phyloP scores from a whole-genome alignment of 1,140 invertebrate species.

The Mycetomoellerius zeteki region DNA sequence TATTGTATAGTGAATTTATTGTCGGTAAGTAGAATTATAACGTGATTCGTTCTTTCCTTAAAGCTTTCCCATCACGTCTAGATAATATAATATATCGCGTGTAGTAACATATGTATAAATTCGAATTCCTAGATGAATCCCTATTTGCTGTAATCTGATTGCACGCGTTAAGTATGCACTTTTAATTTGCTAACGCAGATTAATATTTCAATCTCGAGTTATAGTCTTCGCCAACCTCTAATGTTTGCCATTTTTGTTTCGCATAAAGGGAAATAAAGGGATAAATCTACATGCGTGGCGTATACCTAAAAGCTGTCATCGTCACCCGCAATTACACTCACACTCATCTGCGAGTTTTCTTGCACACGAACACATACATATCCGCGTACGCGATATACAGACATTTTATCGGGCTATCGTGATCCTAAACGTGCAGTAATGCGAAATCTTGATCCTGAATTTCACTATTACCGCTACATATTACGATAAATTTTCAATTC shows the following conservation, averaged over 20 bases:
- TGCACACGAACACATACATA: background rate
- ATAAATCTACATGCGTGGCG: background rate
- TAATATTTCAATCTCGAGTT: slow-evolving; percentile 33
- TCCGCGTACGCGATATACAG: slow-evolving; percentile 52
- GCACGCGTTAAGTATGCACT: slow-evolving; percentile 10
- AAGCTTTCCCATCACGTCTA: slow-evolving; percentile 26
- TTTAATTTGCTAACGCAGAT: slow-evolving; percentile 20
- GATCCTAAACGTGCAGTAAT: slow-evolving; percentile 68
- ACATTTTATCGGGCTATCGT: slow-evolving; percentile 54
- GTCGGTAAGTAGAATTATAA: slow-evolving; percentile 71
- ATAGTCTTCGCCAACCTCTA: slow-evolving; percentile 12
- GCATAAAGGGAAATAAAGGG: background rate
- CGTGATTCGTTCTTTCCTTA: slow-evolving; percentile 46
- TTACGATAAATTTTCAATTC: slow-evolving; percentile 82
- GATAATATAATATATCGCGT: background rate
- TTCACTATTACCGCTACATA: slow-evolving; percentile 69
- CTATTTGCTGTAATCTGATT: slow-evolving; percentile 8
- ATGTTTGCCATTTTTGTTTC: slow-evolving; percentile 8
- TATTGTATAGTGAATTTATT: slow-evolving; percentile 73
- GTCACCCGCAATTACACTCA: slow-evolving; percentile 34
- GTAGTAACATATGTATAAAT: slow-evolving; percentile 21
- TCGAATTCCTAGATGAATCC: slow-evolving; percentile 1
- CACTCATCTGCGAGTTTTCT: slow-evolving; percentile 12
- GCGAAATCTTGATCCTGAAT: slow-evolving; percentile 66
- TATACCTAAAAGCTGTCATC: slow-evolving; percentile 62